These are phyloP conservation scores for Petrophora chlorosata DNA, from an alignment of 2,888 invertebrate species.

Conservation along the genomic window DNA sequence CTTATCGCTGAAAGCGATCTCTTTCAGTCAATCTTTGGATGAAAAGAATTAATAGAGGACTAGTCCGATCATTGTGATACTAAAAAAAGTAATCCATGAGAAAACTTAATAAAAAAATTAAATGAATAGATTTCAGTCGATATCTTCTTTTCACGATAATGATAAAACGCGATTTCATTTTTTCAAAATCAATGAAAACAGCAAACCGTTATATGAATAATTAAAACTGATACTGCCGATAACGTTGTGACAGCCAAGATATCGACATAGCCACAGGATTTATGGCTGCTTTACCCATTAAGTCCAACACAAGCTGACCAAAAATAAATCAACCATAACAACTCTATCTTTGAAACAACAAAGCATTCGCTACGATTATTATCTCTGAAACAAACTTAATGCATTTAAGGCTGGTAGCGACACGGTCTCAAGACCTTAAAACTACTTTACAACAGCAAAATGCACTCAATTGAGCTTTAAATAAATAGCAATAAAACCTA, in stretches of 20 bases:
- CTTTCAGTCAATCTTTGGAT: too few species aligned
- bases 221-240: constrained; percentile 9
- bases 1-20: too few species aligned
- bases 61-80: too few species aligned
- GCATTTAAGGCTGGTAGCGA: constrained; percentile 82
- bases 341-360: constrained; percentile 81
- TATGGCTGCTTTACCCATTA: constrained; percentile 48
- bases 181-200: too few species aligned
- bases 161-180: too few species aligned
- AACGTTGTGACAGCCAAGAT: constrained; percentile 24
- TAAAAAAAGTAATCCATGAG: too few species aligned
- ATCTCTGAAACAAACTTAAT: constrained; percentile 82
- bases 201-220: background rate
- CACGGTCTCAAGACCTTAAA: constrained; percentile 79
- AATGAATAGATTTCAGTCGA: too few species aligned
- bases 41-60: too few species aligned
- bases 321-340: constrained; percentile 80
- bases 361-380: constrained; percentile 78
- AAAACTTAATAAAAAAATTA: too few species aligned
- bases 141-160: too few species aligned
- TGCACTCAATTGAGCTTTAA: constrained; percentile 45
- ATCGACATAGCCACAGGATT: constrained; percentile 25
- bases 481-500: constrained; percentile 45
- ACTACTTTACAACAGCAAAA: constrained; percentile 53
- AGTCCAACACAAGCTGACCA: constrained; percentile 73